Evolutionary conservation across 2,888 invertebrate species (phyloP).

Genomic region (Andrena flavipes): DNA sequence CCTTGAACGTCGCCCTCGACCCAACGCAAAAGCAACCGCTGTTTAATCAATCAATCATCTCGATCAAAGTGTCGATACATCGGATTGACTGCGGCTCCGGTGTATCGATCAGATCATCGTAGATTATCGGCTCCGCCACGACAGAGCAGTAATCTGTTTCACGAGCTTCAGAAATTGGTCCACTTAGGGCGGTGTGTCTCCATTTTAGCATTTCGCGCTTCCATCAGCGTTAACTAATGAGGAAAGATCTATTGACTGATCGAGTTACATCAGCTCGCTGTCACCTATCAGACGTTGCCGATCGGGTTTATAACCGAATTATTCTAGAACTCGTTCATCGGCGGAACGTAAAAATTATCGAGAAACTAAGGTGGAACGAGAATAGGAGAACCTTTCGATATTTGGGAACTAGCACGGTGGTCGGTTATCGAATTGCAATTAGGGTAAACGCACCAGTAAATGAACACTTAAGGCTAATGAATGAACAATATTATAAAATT

Average conservation of each 20-base stretch:
- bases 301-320: not conserved
- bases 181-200: slow-evolving; percentile 31
- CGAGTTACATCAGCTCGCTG: not conserved
- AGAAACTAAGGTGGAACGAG: not conserved
- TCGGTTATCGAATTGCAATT: not conserved
- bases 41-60: slow-evolving; percentile 44
- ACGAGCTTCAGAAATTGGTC: slow-evolving; percentile 32
- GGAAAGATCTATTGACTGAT: slow-evolving; percentile 13
- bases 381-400: not conserved
- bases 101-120: slow-evolving; percentile 37
- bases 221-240: slow-evolving; percentile 14
- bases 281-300: not conserved
- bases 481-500: no score
- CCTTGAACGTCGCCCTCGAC: not conserved
- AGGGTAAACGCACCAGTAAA: no score
- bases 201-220: slow-evolving; percentile 24
- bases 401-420: not conserved
- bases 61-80: slow-evolving; percentile 33
- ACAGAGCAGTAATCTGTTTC: slow-evolving; percentile 43
- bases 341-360: not conserved
- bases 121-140: slow-evolving; percentile 35
- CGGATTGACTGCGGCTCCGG: slow-evolving; percentile 22
- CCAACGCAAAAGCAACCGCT: not conserved
- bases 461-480: no score
- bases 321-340: not conserved